These are phyloP conservation scores for Merodon equestris DNA, from an alignment of 2,888 invertebrate genomes.

Conservation along the genomic window DNA sequence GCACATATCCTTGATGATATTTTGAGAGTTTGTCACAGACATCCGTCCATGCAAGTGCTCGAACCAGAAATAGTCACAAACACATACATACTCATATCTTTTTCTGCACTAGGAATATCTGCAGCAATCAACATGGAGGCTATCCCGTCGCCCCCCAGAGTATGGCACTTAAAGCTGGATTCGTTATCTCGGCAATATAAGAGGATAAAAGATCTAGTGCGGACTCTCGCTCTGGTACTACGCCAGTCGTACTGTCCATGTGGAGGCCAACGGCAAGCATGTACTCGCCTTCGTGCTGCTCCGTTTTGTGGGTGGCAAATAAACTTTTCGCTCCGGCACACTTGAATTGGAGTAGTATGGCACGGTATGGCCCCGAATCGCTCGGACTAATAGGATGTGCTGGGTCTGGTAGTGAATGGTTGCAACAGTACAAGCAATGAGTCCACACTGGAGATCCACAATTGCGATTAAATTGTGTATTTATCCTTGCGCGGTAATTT, in stretches of 20 bases:
- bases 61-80: constrained; percentile 34
- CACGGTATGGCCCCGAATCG: not conserved
- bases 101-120: not conserved
- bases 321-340: constrained; percentile 26
- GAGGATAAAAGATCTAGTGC: constrained; percentile 37
- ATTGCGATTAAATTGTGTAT: constrained; percentile 66
- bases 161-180: constrained; percentile 24
- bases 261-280: not conserved
- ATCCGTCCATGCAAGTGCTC: constrained; percentile 8
- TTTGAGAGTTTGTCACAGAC: constrained; percentile 21
- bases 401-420: too few relatives aligned
- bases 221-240: not conserved
- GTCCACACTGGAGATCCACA: constrained; percentile 39
- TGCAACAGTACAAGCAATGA: not conserved
- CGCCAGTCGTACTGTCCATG: not conserved
- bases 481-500: constrained; percentile 64
- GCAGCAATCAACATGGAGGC: too few relatives aligned
- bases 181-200: constrained; percentile 38
- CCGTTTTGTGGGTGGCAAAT: not conserved
- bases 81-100: constrained; percentile 13
- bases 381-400: not conserved
- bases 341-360: constrained; percentile 4
- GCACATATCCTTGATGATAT: constrained; percentile 13
- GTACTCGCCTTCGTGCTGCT: not conserved
- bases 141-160: constrained; percentile 22